Evolutionary conservation across 2,797 vertebrate species (phyloP), one percentile per base, ranked within the genome.

Genomic region (Mormyrops attenuatus): DNA sequence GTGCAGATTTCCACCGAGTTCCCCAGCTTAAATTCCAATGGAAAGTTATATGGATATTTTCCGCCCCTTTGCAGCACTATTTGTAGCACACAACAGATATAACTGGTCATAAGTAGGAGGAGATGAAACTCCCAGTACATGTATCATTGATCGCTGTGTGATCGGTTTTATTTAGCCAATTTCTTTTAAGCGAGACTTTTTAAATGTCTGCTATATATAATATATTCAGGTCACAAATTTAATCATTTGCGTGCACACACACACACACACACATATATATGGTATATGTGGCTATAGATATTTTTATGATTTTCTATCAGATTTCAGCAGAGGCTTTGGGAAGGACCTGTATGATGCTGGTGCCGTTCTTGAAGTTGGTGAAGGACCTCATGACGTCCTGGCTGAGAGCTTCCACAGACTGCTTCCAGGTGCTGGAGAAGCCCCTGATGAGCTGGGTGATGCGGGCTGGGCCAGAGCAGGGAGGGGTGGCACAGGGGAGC

Each of bases 321-420:
- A 77, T 41, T 77, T 20, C 34, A 77, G 73, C 38, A 44, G 41
- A 44, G 34, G 73, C 20, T 49, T 85, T 5, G 41, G n/a, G 44
- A 87, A 38, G 38, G 90, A 97, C 97, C 97, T 98, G 97, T 50
- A 98, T 98, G 93, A 98, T 98, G 91, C 97, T 96, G 92, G 98
- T 99, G 53, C 98, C 98, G 0, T 98, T 98, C 90, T 97, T 97
- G 92, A 99, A 98, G 94, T 99, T 99, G 91, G 97, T 98, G 95
- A 99, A 99, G 13, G 97, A 98, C 47, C 97, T 95, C 98, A 99
- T 98, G 44, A 99, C 98, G 0, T 98, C 98, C 91, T 98, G 97
- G 94, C 97, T 98, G 92, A 99, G 94, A 1, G 95, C 92, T 92
- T 99, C 98, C 93, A 98, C 97, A 0, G 97, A 97, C 30, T 97